Percentiles rank a stretch among this genome's conserved stretches.
These are phyloP conservation scores for Netelia inedita DNA, from an alignment of 2,888 invertebrate genomes.

Conservation along the genomic window DNA sequence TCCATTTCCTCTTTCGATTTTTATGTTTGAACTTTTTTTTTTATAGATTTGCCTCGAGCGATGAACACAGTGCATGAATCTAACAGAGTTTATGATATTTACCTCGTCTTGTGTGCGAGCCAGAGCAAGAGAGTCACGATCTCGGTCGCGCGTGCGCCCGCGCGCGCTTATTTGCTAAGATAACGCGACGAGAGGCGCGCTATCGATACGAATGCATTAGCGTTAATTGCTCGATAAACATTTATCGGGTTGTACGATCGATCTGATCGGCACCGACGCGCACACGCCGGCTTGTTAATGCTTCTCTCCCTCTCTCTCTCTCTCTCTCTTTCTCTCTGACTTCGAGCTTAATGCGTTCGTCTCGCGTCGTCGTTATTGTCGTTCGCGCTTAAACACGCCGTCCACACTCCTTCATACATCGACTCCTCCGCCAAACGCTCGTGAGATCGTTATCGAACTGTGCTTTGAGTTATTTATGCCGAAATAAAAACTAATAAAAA, in stretches of 20 bases:
- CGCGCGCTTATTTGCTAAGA: slow-evolving; percentile 51
- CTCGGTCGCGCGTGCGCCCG: background rate
- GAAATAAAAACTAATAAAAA: slow-evolving; percentile 32
- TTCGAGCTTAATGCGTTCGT: slow-evolving; percentile 6
- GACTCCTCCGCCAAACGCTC: slow-evolving; percentile 53
- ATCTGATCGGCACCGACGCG: slow-evolving; percentile 62
- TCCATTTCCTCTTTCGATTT: background rate
- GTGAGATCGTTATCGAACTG: slow-evolving; percentile 59
- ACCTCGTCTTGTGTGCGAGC: slow-evolving; percentile 46
- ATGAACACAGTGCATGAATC: background rate
- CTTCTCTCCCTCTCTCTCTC: slow-evolving; percentile 19
- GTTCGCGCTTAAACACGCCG: slow-evolving; percentile 15
- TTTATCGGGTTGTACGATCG: slow-evolving; percentile 66
- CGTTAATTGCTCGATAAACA: slow-evolving; percentile 70
- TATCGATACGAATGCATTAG: slow-evolving; percentile 69
- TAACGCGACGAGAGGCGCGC: slow-evolving; percentile 48
- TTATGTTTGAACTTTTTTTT: background rate
- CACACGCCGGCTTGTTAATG: slow-evolving; percentile 54
- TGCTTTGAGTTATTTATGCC: slow-evolving; percentile 59
- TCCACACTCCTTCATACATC: slow-evolving; percentile 51
- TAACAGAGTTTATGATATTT: slow-evolving; percentile 49
- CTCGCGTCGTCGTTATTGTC: slow-evolving; percentile 35
- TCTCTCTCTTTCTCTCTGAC: background rate
- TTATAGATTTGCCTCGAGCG: slow-evolving; percentile 46
- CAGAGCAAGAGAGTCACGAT: slow-evolving; percentile 42